Evolutionary conservation across 2,888 invertebrate genomes (phyloP).

Genomic region (Aleiodes testaceus): DNA sequence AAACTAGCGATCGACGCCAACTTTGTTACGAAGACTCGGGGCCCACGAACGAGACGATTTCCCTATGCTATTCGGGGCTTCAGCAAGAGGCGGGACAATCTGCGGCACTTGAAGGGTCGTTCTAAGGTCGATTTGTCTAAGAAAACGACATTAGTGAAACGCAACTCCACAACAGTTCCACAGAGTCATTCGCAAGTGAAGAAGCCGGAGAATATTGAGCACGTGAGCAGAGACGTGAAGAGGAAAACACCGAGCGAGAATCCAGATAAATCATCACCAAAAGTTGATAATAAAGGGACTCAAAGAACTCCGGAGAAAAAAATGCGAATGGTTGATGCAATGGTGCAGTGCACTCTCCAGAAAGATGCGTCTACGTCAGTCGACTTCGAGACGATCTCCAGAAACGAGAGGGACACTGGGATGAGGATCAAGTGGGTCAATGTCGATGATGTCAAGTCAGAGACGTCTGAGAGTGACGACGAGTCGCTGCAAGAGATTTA

Average conservation of each 20-base stretch:
- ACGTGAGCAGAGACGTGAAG: conserved; percentile 30
- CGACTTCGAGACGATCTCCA: conserved; percentile 43
- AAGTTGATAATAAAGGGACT: conserved; percentile 1
- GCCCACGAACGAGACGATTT: conserved; percentile 54
- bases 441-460: conserved; percentile 52
- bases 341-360: conserved; percentile 61
- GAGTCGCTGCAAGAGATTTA: conserved; percentile 21
- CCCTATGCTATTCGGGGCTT: conserved; percentile 51
- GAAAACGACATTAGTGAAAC: conserved; percentile 38
- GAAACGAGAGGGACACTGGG: conserved; percentile 15
- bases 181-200: conserved; percentile 37
- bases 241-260: background rate
- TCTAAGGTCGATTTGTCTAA: conserved; percentile 41
- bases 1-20: conserved; percentile 67
- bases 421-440: conserved; percentile 56
- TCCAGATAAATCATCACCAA: background rate
- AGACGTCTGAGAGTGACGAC: conserved; percentile 43
- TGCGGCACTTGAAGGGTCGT: conserved; percentile 23
- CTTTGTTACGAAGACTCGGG: conserved; percentile 55
- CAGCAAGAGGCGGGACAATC: conserved; percentile 37
- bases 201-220: conserved; percentile 9
- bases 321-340: conserved; percentile 56
- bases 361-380: conserved; percentile 49
- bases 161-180: background rate
- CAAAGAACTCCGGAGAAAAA: conserved; percentile 37